These are phyloP conservation scores for Chloroclystis v-ata DNA, from an alignment of 2,888 invertebrate genomes.

Conservation along the genomic window DNA sequence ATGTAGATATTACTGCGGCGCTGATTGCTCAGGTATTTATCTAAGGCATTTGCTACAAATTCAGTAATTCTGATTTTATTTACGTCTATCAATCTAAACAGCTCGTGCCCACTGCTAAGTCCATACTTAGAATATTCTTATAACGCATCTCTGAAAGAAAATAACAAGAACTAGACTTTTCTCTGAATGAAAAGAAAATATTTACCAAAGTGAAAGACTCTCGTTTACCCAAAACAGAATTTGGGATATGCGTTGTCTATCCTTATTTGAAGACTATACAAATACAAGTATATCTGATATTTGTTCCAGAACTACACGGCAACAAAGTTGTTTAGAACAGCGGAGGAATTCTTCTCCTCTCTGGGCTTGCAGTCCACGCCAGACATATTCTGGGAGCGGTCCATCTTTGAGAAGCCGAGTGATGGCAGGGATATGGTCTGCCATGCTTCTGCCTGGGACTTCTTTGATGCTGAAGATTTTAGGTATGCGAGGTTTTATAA, in stretches of 20 bases:
- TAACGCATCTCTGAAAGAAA: too few species aligned
- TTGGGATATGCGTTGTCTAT: too few species aligned
- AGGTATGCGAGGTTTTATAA: constrained; percentile 72
- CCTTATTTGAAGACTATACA: too few species aligned
- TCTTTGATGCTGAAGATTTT: constrained; percentile 88
- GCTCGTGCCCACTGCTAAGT: too few species aligned
- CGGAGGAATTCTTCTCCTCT: constrained; percentile 91
- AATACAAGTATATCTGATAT: not conserved
- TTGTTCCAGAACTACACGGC: constrained; percentile 83
- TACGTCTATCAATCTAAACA: too few species aligned
- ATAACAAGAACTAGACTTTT: too few species aligned
- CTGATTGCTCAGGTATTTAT: constrained; percentile 80
- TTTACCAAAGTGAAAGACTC: too few species aligned
- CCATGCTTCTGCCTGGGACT: constrained; percentile 94
- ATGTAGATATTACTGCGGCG: constrained; percentile 84
- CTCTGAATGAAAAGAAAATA: too few species aligned
- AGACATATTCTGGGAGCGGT: constrained; percentile 88
- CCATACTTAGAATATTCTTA: too few species aligned
- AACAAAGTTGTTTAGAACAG: constrained; percentile 86
- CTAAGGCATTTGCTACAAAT: too few species aligned
- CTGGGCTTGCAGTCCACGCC: constrained; percentile 88
- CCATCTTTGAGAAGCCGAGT: constrained; percentile 87
- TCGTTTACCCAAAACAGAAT: too few species aligned
- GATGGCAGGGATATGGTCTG: constrained; percentile 86
- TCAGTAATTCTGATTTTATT: too few species aligned